phyloP scores from a whole-genome alignment of 2,888 invertebrate species.

The Sussaba pulchella region DNA sequence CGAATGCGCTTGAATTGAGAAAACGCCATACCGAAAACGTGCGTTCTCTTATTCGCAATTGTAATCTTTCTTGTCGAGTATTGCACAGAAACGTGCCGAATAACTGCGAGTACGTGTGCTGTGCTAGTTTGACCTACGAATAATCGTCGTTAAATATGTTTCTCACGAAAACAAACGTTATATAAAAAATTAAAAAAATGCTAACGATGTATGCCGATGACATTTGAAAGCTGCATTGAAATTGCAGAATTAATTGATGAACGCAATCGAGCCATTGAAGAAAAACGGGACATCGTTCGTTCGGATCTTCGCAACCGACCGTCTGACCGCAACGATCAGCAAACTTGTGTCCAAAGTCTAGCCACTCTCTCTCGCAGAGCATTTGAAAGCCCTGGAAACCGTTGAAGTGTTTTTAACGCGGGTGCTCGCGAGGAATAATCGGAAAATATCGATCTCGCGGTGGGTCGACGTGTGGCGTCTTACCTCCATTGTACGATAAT shows the following conservation, averaged over 20 bases:
- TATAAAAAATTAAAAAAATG: no score
- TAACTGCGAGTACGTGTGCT: constrained; percentile 97
- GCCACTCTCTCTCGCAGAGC: constrained; percentile 98
- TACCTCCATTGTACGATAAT: constrained; percentile 96
- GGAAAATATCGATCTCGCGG: constrained; percentile 44
- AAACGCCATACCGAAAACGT: constrained; percentile 96
- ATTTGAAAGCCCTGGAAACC: constrained; percentile 94
- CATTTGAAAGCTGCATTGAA: constrained; percentile 97
- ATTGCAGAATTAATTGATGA: constrained; percentile 95
- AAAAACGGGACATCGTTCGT: constrained; percentile 98
- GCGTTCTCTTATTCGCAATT: constrained; percentile 88
- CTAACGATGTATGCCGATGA: constrained; percentile 96
- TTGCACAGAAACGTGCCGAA: constrained; percentile 99
- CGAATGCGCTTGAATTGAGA: constrained; percentile 91
- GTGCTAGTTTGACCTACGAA: constrained; percentile 94
- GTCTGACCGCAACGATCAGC: constrained; percentile 96
- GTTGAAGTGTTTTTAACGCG: constrained; percentile 45
- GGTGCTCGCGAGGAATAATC: not conserved
- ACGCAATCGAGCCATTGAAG: constrained; percentile 99
- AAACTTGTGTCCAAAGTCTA: constrained; percentile 99
- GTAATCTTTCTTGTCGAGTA: constrained; percentile 90
- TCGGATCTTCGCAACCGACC: constrained; percentile 93
- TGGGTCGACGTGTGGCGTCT: no score
- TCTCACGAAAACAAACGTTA: no score
- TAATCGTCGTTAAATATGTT: no score